phyloP scores from a whole-genome alignment of 2,797 vertebrate species.

The Botia almorhae region DNA sequence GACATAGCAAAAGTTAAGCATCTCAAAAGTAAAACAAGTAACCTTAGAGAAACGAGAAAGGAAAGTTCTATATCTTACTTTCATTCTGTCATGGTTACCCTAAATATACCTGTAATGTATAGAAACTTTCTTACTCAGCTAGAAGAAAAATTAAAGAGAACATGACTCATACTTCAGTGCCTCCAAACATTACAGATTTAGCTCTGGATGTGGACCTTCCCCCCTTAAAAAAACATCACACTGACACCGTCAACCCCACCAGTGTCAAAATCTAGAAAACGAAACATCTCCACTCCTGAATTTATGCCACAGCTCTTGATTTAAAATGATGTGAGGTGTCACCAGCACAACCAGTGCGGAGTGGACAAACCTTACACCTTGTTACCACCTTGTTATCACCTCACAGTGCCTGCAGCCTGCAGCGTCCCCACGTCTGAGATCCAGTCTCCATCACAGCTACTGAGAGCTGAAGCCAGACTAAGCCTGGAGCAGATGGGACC shows the following conservation, averaged over 20 bases:
- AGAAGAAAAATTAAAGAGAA: background rate
- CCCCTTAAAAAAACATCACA: conserved; percentile 9
- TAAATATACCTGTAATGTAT: background rate
- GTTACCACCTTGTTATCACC: conserved; percentile 68
- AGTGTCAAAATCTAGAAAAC: conserved; percentile 30
- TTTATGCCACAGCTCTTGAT: conserved; percentile 42
- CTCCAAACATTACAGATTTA: conserved; percentile 35
- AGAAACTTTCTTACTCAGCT: conserved; percentile 5
- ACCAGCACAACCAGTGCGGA: conserved; percentile 26
- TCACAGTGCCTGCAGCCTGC: conserved; percentile 47
- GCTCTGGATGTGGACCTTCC: background rate
- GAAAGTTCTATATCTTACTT: too few species aligned
- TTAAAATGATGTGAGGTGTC: conserved; percentile 42
- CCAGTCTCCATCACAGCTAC: conserved; percentile 25
- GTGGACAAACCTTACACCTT: conserved; percentile 57
- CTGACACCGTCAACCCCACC: conserved; percentile 43
- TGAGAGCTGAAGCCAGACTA: conserved; percentile 61
- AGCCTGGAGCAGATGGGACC: conserved; percentile 51
- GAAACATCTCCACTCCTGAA: conserved; percentile 11
- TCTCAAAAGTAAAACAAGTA: too few species aligned
- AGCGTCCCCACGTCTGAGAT: conserved; percentile 37
- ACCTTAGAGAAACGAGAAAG: too few species aligned
- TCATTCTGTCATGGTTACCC: too few species aligned
- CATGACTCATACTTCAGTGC: conserved; percentile 5
- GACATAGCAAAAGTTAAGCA: too few species aligned